Conservation (phyloP, 2,113 vertebrate species). For the Elephantulus edwardii region DNA sequence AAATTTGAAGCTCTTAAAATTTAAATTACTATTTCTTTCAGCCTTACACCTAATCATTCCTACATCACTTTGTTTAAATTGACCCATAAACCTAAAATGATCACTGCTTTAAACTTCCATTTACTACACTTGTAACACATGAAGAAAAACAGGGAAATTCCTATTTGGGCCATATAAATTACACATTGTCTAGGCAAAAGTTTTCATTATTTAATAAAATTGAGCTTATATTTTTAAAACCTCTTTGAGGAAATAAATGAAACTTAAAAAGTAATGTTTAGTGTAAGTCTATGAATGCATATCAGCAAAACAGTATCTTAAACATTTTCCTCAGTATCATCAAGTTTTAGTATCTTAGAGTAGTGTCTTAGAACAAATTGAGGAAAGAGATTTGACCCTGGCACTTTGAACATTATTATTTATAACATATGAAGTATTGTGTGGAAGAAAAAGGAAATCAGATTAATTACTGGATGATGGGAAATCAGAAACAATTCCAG, state of each 20-base stretch:
- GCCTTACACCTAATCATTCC: not conserved
- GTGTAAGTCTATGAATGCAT: not conserved
- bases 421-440: not conserved
- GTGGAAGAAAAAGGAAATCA: slow-evolving; percentile 21
- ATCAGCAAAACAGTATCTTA: slow-evolving; percentile 24
- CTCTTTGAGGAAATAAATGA: not conserved
- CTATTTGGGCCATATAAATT: not conserved
- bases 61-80: not conserved
- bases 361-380: not conserved
- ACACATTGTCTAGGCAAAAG: not conserved
- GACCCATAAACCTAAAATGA: not conserved
- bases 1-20: slow-evolving; percentile 16
- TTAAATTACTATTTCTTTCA: not conserved
- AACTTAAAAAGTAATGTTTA: slow-evolving; percentile 9
- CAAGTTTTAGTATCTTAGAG: too few relatives aligned
- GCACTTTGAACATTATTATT: slow-evolving; percentile 32
- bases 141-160: slow-evolving; percentile 12
- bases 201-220: not conserved
- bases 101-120: not conserved
- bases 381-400: not conserved
- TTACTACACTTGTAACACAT: not conserved
- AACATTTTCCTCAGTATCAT: too few relatives aligned
- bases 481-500: slow-evolving; percentile 11
- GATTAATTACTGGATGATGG: not conserved
- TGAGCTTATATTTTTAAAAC: not conserved